Evolutionary conservation across 1,140 invertebrate genomes (phyloP), one percentile per base, ranked within the genome.

Genomic region (Hyphantria cunea): DNA sequence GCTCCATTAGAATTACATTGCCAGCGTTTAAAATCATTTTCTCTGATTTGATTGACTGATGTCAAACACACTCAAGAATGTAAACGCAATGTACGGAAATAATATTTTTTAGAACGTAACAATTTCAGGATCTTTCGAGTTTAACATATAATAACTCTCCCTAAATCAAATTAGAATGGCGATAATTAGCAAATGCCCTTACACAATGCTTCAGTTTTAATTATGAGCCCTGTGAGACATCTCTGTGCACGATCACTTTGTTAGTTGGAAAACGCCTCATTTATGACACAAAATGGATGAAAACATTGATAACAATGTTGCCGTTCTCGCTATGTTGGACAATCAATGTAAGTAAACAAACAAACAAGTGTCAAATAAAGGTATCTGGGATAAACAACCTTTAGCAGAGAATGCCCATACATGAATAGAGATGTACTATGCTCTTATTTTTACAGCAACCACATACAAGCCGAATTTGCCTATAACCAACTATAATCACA

Each of bases 241-340:
- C 17, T 33, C 53, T 34, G 53, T 56, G 53, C 31, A 45, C 31
- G 6, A 12, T 56, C 31, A 7, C 10, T 45, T 8, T 8, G 14
- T 12, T 39, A 51, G 63, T 61, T 68, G 66, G 66, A 69, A 68
- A 72, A 68, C 66, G 52, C 52, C 58, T 48, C 48, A 12, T 37
- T 10, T 58, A n/a, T 42, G 45, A 53, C 51, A 54, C 41, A 67
- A 64, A 71, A 84, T 84, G 82, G 76, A 82, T 66, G 74, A 76
- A 67, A 82, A 74, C 64, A 81, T 82, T 68, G 74, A 81, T 60
- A 80, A 64, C 58, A 84, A 78, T 74, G 82, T 80, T 45, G 72
- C 80, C 12, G 82, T 84, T 48, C 73, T 84, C 51, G 76, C 82
- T 58, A 82, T 84, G 33, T 71, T 84, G 56, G 80, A 84, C 51